Evolutionary conservation across 64 coral and sea anemone genomes (phyloP).

Genomic region (Porites australiensis): DNA sequence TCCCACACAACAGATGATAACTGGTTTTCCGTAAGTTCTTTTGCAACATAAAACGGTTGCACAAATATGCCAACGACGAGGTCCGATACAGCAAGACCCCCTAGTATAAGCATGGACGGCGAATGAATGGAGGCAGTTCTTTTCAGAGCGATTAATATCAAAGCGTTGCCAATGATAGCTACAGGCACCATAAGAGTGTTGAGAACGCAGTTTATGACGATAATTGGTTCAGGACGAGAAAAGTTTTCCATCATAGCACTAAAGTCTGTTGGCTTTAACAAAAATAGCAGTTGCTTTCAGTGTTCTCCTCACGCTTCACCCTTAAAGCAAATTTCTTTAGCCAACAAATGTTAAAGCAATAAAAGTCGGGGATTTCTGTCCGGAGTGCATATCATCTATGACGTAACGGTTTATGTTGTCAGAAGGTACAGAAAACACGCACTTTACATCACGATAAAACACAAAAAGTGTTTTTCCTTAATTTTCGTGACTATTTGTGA

Average conservation of each 20-base stretch:
- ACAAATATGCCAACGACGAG: conserved; percentile 10
- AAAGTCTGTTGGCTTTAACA: neutral
- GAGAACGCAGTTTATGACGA: neutral
- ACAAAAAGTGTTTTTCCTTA: too few relatives aligned
- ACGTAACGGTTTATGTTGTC: too few relatives aligned
- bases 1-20: neutral
- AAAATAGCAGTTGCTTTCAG: too few relatives aligned
- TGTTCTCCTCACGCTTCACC: too few relatives aligned
- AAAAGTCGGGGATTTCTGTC: too few relatives aligned
- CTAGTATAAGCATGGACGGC: neutral
- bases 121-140: neutral
- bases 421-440: too few relatives aligned
- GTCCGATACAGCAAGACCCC: conserved; percentile 47
- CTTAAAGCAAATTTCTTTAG: too few relatives aligned
- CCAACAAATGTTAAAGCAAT: too few relatives aligned
- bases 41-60: conserved; percentile 32
- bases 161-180: conserved; percentile 8
- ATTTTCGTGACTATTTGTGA: too few relatives aligned
- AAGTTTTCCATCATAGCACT: neutral
- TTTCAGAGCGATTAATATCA: conserved; percentile 6
- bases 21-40: neutral
- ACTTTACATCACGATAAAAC: too few relatives aligned
- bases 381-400: too few relatives aligned
- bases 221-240: neutral
- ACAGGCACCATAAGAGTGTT: neutral